Evolutionary conservation across 2,888 invertebrate genomes (phyloP).

Genomic region (Chironomus riparius): DNA sequence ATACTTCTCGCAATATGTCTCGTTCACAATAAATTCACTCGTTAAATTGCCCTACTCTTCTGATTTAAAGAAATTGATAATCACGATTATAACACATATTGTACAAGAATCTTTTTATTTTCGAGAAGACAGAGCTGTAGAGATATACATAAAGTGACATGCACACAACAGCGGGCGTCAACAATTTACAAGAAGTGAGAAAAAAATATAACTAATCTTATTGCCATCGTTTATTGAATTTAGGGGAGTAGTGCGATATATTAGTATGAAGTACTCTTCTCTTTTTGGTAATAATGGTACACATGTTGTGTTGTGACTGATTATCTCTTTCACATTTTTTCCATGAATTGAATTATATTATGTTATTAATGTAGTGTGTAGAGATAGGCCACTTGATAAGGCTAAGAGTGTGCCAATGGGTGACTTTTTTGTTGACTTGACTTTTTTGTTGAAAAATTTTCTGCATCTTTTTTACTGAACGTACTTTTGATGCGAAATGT

Average conservation of each 20-base stretch:
- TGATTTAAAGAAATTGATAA: constrained; percentile 24
- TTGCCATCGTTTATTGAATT: constrained; percentile 13
- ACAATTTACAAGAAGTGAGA: constrained; percentile 22
- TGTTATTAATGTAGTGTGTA: too few species aligned
- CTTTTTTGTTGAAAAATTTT: neutral
- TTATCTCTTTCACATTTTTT: constrained; percentile 12
- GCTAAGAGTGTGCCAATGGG: too few species aligned
- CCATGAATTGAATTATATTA: too few species aligned
- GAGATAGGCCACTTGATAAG: too few species aligned
- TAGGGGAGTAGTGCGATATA: neutral
- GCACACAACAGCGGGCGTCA: constrained; percentile 25
- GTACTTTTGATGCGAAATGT: too few species aligned
- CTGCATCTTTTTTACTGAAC: too few species aligned
- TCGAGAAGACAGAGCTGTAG: too few species aligned
- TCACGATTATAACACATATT: constrained; percentile 26
- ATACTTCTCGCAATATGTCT: neutral
- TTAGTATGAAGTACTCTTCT: neutral
- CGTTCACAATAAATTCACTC: neutral
- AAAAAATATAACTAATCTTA: constrained; percentile 14
- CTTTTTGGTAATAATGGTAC: constrained; percentile 5
- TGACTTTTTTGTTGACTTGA: too few species aligned
- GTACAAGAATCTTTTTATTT: constrained; percentile 12
- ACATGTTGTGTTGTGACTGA: constrained; percentile 23
- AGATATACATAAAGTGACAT: neutral
- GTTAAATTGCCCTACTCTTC: neutral